Evolutionary conservation across 1,140 invertebrate genomes (phyloP), one percentile per base, ranked within the genome.

Genomic region (Pseudomyrmex flavicornis): DNA sequence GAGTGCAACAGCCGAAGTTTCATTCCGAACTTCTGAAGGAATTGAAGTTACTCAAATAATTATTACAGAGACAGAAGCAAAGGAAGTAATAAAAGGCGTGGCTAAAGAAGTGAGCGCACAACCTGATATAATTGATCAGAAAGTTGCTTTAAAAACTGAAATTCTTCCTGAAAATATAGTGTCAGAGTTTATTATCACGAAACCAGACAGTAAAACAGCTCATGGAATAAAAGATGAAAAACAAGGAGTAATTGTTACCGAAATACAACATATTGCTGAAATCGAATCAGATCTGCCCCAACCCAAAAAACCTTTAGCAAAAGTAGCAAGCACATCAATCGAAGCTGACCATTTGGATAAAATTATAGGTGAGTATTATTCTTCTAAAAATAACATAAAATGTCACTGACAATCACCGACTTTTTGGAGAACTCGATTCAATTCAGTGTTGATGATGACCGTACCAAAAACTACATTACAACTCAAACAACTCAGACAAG

Each of bases 241-340:
- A 69, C 94, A 95, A 85, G 93, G 95, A 74, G 70, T 96, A 50
- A 93, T 95, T 15, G 91, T 96, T 58, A 95, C 94, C 77, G 94
- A 95, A 88, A 90, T 94, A 79, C 91, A 89, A 87, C 90, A 92
- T 65, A 91, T 93, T 80, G 95, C 91, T 84, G 94, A 95, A 91
- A 85, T 91, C n/a, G 94, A 95, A 92, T 91, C 92, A 89, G 92
- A 93, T 88, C 84, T 95, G 85, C 89, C 92, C 50, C 93, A 94
- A 84, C 86, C 91, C 50, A 84, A 95, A 17, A 91, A 91, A 82
- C 92, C 93, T 63, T 82, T 90, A 70, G 72, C 86, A 84, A 92
- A 93, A 76, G 72, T 84, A 88, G 92, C 91, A 15, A 91, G 82
- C 59, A 84, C 92, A 69, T 87, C 90, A 75, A 82, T 92, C 66